Evolutionary conservation across 2,113 vertebrate species (phyloP).

Genomic region (Paedocypris sp.): DNA sequence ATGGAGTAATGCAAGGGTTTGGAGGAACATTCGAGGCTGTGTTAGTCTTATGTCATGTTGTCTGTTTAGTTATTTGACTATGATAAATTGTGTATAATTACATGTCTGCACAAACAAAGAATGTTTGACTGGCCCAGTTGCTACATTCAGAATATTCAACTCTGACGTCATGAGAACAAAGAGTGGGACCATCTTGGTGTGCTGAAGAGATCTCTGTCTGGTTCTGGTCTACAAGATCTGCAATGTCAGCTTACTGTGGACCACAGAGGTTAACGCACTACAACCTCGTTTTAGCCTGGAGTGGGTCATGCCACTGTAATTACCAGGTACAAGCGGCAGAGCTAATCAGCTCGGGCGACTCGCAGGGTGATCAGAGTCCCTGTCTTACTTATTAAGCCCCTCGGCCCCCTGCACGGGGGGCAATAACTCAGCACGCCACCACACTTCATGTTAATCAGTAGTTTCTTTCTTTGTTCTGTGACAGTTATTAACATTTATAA

Average conservation of each 20-base stretch:
- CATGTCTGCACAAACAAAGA: no score
- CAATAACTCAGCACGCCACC: slow-evolving; percentile 43
- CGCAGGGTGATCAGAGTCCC: slow-evolving; percentile 53
- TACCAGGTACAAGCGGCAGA: slow-evolving; percentile 63
- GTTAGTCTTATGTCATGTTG: no score
- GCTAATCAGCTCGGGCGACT: slow-evolving; percentile 64
- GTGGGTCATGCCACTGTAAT: slow-evolving; percentile 65
- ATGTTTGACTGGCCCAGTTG: no score
- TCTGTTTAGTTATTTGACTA: no score
- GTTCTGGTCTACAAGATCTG: slow-evolving; percentile 61
- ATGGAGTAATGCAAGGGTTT: no score
- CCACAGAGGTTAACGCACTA: slow-evolving; percentile 68
- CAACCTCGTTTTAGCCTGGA: slow-evolving; percentile 68
- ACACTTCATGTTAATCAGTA: slow-evolving; percentile 63
- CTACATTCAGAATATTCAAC: no score
- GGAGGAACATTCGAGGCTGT: no score
- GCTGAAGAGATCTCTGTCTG: slow-evolving; percentile 54
- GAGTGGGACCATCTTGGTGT: slow-evolving; percentile 34
- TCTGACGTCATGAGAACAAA: slow-evolving; percentile 44
- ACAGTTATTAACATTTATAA: slow-evolving; percentile 57
- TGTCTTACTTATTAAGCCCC: slow-evolving; percentile 66
- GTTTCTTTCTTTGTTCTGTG: slow-evolving; percentile 39
- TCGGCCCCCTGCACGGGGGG: slow-evolving; percentile 36
- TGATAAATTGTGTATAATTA: no score
- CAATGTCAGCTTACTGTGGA: slow-evolving; percentile 55